phyloP scores from a whole-genome alignment of 2,888 invertebrate genomes.

The Rugalucina vietnamica region DNA sequence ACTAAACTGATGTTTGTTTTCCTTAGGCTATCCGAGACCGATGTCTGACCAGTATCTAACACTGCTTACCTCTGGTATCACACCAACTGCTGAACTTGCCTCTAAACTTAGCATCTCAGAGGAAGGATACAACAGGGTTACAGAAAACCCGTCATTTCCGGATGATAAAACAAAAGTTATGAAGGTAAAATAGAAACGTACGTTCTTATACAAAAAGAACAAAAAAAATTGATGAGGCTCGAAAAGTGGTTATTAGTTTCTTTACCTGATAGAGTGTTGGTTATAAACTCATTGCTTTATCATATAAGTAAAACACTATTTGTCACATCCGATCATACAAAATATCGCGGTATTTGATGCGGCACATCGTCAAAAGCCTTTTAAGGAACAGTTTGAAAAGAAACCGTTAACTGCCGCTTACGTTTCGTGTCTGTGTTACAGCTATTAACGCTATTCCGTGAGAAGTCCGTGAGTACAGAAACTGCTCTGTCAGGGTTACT shows the following conservation, averaged over 20 bases:
- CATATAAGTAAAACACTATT: no score
- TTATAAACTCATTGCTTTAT: no score
- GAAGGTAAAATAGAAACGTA: not conserved
- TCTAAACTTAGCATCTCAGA: not conserved
- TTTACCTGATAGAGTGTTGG: no score
- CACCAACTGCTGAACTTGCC: not conserved
- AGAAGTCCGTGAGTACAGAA: not conserved
- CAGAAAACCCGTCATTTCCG: not conserved
- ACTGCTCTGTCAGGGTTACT: not conserved
- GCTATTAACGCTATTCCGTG: not conserved
- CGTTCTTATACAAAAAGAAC: no score
- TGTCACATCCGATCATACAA: no score
- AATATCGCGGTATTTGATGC: no score
- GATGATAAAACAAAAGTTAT: not conserved
- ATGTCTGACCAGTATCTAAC: not conserved
- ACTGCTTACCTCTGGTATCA: not conserved
- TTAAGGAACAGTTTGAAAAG: no score
- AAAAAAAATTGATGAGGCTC: no score
- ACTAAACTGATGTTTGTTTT: not conserved
- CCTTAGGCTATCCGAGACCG: not conserved
- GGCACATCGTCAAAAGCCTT: no score
- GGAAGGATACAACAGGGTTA: not conserved
- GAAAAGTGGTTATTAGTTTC: no score
- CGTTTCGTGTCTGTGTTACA: no score
- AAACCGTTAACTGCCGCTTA: no score